Evolutionary conservation across 2,888 invertebrate species (phyloP), one percentile per base, ranked within the genome.

Genomic region (Leptogaster cylindrica): DNA sequence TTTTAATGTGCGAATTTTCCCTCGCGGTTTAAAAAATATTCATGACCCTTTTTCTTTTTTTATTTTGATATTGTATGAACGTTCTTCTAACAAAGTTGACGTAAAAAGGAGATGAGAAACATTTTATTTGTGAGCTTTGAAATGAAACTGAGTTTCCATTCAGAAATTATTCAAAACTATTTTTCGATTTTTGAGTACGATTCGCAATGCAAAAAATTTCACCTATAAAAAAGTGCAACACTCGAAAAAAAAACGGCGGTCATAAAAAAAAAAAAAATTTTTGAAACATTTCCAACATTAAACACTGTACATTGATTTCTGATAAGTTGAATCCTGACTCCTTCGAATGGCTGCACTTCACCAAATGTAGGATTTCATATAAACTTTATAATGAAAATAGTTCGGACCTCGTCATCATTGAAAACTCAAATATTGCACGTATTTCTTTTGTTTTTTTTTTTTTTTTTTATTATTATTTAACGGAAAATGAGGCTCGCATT

Each of bases 321-420:
- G 31, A 31, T 31, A 10, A 31, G 31, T 31, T 31, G 31, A 8
- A 31, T 31, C 7, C 10, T 31, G 31, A 31, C 31, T 6, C 6
- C n/a, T n/a, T n/a, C n/a, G n/a, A n/a, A n/a, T n/a, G n/a, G n/a
- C n/a, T n/a, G n/a, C n/a, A n/a, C n/a, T n/a, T n/a, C n/a, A n/a
- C n/a, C n/a, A n/a, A n/a, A n/a, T n/a, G n/a, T n/a, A n/a, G 36
- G 36, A 23, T 6, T 31, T 8, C 14, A 39, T 23, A n/a, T 55
- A n/a, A n/a, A 55, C 36, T 55, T 55, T 36, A 55, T 55, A 36
- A 36, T 55, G 36, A 55, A 55, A 39, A 28, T 36, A 18, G 3
- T 18, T 14, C 36, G 33, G 36, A 55, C 36, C 55, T 55, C 55
- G 55, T 36, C 55, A 55, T 36, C 12, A 55, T 55, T 55, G 39